Conservation (phyloP, 2,888 invertebrate genomes). For the Automeris io region DNA sequence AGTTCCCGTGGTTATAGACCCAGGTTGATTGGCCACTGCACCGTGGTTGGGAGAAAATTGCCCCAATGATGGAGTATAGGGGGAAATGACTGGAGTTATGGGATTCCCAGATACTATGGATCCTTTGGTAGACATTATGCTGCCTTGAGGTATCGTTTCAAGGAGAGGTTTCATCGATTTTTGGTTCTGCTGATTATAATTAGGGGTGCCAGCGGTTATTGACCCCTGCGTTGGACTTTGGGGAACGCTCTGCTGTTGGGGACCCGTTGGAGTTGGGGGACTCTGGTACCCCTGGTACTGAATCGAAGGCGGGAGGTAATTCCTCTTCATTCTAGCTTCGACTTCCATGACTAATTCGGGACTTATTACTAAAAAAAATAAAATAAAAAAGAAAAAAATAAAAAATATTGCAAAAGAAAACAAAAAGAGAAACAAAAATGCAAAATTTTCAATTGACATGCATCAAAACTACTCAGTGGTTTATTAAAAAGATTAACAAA, state of each 20-base stretch:
- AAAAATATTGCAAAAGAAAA: conserved; percentile 26
- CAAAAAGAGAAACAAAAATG: conserved; percentile 22
- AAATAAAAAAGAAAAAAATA: conserved; percentile 24
- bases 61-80: conserved; percentile 22
- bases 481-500: conserved; percentile 1
- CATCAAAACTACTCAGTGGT: conserved; percentile 12
- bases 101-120: conserved; percentile 27
- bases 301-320: conserved; percentile 85
- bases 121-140: conserved; percentile 42
- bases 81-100: conserved; percentile 20
- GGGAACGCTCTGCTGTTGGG: conserved; percentile 28
- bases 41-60: conserved; percentile 26
- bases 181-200: conserved; percentile 34
- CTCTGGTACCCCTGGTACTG: conserved; percentile 59
- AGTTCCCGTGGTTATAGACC: conserved; percentile 29
- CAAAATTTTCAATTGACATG: conserved; percentile 26
- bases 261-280: conserved; percentile 35
- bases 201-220: conserved; percentile 36
- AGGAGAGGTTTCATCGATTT: conserved; percentile 47
- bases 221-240: conserved; percentile 35
- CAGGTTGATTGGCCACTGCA: conserved; percentile 15
- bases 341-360: conserved; percentile 93
- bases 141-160: conserved; percentile 62
- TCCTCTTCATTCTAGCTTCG: conserved; percentile 90
- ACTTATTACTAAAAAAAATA: conserved; percentile 83